phyloP scores from a whole-genome alignment of 1,140 invertebrate species.

The Trypoxylus dichotomus region DNA sequence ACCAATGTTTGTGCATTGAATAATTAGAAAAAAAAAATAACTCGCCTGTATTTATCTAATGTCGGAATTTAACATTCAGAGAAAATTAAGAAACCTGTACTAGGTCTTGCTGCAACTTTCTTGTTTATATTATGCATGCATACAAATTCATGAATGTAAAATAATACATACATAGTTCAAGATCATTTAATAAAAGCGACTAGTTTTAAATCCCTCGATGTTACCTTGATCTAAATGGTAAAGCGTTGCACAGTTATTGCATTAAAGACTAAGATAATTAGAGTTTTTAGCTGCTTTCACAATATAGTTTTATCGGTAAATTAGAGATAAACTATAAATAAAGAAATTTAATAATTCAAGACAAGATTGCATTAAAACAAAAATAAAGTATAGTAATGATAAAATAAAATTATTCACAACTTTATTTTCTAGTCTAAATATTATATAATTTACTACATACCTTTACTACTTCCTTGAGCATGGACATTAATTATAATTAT shows the following conservation, averaged over 20 bases:
- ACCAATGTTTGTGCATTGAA: too few relatives aligned
- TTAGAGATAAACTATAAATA: too few relatives aligned
- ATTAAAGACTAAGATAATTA: slow-evolving; percentile 8
- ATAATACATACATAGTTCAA: background rate
- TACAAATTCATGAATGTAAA: background rate
- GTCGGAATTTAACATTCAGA: background rate
- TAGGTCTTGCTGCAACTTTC: too few relatives aligned
- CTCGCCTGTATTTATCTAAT: too few relatives aligned
- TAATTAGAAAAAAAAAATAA: too few relatives aligned
- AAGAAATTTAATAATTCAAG: too few relatives aligned
- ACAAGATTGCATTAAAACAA: too few relatives aligned
- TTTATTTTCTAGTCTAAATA: background rate
- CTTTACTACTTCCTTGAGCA: slow-evolving; percentile 9
- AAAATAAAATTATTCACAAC: too few relatives aligned
- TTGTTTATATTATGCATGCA: background rate
- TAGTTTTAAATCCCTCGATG: background rate
- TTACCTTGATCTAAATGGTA: slow-evolving; percentile 10
- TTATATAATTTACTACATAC: slow-evolving; percentile 4
- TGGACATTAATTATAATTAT: background rate
- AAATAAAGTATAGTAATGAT: too few relatives aligned
- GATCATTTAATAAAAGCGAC: background rate
- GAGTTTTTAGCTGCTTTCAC: background rate
- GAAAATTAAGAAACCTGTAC: background rate
- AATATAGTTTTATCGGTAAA: too few relatives aligned
- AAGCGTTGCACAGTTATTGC: slow-evolving; percentile 1